Evolutionary conservation across 2,888 invertebrate species (phyloP).

Genomic region (Crocallis elinguaria): DNA sequence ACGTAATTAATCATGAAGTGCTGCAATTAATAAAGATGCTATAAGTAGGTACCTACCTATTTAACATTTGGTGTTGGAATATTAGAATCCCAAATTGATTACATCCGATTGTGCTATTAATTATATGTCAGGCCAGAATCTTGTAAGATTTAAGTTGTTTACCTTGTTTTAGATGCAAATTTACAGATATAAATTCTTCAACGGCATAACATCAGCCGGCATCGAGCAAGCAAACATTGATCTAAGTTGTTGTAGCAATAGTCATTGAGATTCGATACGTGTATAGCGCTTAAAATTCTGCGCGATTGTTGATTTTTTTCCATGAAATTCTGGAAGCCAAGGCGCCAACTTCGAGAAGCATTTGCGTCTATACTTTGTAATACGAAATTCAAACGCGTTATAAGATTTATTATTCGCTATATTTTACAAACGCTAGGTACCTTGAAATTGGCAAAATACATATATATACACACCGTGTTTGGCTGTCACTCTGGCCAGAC

Average conservation of each 20-base stretch:
- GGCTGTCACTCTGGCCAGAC: too few species aligned
- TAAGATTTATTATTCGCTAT: too few species aligned
- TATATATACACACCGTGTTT: too few species aligned
- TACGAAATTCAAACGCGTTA: neutral
- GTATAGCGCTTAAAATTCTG: slow-evolving; percentile 29
- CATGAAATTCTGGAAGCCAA: slow-evolving; percentile 13
- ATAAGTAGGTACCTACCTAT: too few species aligned
- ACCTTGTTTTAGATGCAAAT: slow-evolving; percentile 44
- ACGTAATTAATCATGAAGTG: too few species aligned
- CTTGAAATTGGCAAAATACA: too few species aligned
- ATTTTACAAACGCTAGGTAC: too few species aligned
- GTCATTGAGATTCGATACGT: slow-evolving; percentile 39
- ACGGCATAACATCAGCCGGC: slow-evolving; percentile 9
- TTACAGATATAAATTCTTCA: slow-evolving; percentile 35
- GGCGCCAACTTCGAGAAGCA: neutral
- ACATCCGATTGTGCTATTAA: slow-evolving; percentile 1
- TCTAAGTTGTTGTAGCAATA: slow-evolving; percentile 29
- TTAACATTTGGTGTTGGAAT: too few species aligned
- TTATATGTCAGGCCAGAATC: too few species aligned
- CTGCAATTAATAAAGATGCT: too few species aligned
- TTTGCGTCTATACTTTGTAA: neutral
- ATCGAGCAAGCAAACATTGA: slow-evolving; percentile 16
- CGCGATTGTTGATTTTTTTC: slow-evolving; percentile 23
- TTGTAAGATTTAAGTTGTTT: slow-evolving; percentile 31
- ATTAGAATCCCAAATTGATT: slow-evolving; percentile 9